Evolutionary conservation across 2,113 vertebrate species (phyloP).

Genomic region (Carollia perspicillata): DNA sequence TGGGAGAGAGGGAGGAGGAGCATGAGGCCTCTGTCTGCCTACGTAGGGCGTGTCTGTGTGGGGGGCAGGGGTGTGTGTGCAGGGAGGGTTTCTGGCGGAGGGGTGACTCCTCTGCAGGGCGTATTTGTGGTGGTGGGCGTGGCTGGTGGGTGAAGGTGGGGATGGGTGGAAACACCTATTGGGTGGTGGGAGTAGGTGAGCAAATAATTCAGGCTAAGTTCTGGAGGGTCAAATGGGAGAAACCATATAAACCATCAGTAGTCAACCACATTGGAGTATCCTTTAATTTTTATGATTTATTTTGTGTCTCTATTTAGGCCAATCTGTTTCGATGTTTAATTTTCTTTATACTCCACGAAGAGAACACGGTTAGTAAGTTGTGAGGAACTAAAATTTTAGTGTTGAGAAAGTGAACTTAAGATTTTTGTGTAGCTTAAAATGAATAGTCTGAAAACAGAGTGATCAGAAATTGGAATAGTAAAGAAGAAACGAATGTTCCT

Average conservation of each 20-base stretch:
- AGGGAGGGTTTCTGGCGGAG: neutral
- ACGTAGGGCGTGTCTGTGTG: fast-evolving
- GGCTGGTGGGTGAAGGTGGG: too few relatives aligned
- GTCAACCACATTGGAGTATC: neutral
- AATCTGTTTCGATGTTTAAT: neutral
- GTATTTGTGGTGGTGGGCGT: too few relatives aligned
- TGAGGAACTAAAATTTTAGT: neutral
- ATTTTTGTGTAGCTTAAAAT: neutral
- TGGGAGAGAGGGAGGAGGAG: neutral
- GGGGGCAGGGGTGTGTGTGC: neutral
- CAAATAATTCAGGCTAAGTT: neutral
- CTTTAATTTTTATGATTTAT: neutral
- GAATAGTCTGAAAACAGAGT: neutral
- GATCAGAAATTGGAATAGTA: neutral
- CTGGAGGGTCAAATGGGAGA: neutral
- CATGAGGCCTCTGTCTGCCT: neutral
- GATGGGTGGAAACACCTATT: neutral
- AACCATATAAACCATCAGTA: neutral
- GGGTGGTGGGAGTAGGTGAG: neutral
- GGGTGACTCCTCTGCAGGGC: neutral
- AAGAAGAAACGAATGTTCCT: neutral
- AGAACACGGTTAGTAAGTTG: neutral
- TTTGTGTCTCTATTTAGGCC: neutral
- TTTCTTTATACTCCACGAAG: neutral
- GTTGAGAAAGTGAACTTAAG: neutral